Conservation (phyloP, 92 coral and sea anemone species). For the Galaxea fascicularis region DNA sequence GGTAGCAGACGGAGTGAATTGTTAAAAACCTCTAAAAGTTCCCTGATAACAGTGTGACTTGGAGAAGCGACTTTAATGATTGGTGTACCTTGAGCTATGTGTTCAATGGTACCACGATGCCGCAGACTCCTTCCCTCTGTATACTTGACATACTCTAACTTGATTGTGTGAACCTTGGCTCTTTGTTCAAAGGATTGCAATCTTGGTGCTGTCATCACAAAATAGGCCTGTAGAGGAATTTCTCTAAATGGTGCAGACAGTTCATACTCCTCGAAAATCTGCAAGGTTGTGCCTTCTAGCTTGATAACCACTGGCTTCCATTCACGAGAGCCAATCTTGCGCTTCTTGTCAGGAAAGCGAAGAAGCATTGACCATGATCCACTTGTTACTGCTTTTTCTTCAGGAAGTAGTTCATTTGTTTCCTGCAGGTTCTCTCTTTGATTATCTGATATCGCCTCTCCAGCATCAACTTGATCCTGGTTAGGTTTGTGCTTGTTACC, state of each 20-base stretch:
- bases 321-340: constrained; percentile 83
- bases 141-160: constrained; percentile 90
- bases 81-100: constrained; percentile 83
- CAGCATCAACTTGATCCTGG: constrained; percentile 36
- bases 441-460: constrained; percentile 20
- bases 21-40: constrained; percentile 83
- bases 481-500: constrained; percentile 25
- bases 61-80: constrained; percentile 89
- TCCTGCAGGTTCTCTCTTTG: constrained; percentile 43
- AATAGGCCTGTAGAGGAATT: constrained; percentile 93
- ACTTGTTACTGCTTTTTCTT: constrained; percentile 62
- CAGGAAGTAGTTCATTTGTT: constrained; percentile 58
- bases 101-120: constrained; percentile 84
- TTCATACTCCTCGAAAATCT: constrained; percentile 92
- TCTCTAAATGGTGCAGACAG: constrained; percentile 96
- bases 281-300: constrained; percentile 88
- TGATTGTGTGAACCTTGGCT: constrained; percentile 90
- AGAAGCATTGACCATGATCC: constrained; percentile 94
- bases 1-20: constrained; percentile 90
- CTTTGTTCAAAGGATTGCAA: constrained; percentile 79
- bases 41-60: constrained; percentile 79
- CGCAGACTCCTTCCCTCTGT: constrained; percentile 83
- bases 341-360: constrained; percentile 95
- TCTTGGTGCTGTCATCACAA: constrained; percentile 75
- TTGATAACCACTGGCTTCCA: constrained; percentile 95